Evolutionary conservation across 1,140 invertebrate genomes (phyloP).

Genomic region (Drosophila nigrodunni): DNA sequence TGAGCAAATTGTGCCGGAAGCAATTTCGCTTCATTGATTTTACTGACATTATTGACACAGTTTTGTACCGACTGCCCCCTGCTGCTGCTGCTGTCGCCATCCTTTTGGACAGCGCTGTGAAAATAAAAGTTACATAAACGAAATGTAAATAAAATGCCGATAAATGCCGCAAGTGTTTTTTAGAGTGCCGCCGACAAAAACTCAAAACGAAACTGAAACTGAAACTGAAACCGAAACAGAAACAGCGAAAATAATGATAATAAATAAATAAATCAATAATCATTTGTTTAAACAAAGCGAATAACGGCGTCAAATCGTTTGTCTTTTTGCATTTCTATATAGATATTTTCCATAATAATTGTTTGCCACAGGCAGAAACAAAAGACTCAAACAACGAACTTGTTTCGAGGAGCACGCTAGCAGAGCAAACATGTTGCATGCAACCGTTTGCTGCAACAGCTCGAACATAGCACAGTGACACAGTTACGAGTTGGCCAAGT

Average conservation of each 20-base stretch:
- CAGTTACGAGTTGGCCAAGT: conserved; percentile 45
- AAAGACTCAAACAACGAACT: conserved; percentile 74
- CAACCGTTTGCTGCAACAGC: conserved; percentile 27
- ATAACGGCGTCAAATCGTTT: conserved; percentile 58
- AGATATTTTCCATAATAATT: conserved; percentile 2
- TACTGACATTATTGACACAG: conserved; percentile 71
- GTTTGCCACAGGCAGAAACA: conserved; percentile 40
- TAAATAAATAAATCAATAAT: conserved; percentile 59
- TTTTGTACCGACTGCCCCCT: conserved; percentile 42
- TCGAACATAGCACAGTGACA: conserved; percentile 62
- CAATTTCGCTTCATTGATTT: conserved; percentile 65
- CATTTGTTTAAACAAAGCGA: conserved; percentile 57
- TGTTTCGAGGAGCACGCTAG: conserved; percentile 24
- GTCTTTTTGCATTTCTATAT: conserved; percentile 40
- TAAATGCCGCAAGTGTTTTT: conserved; percentile 34
- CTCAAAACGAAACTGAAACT: conserved; percentile 26
- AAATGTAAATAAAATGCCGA: conserved; percentile 51
- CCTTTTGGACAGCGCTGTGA: not conserved
- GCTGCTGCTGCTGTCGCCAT: not conserved
- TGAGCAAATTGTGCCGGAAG: conserved; percentile 77
- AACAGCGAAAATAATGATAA: conserved; percentile 35
- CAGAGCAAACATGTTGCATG: conserved; percentile 48
- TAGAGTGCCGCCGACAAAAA: conserved; percentile 23
- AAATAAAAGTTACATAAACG: conserved; percentile 63
- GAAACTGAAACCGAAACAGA: conserved; percentile 57